Conservation (phyloP, 1,140 invertebrate species). For the Habropoda laboriosa region DNA sequence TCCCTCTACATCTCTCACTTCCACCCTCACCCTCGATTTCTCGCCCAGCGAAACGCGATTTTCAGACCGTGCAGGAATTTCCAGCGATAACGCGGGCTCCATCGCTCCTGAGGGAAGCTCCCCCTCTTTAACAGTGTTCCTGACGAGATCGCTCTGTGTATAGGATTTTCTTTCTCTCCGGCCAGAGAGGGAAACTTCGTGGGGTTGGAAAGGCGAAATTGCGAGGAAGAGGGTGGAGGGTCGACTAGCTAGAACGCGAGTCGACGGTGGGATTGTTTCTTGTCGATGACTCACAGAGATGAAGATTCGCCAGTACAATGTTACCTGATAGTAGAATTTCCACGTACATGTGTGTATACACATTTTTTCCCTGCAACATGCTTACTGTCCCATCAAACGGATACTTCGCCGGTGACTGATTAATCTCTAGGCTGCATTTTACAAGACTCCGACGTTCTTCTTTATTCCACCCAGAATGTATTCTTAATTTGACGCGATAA, state of each 20-base stretch:
- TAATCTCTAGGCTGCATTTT: no score
- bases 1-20: not conserved
- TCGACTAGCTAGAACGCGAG: no score
- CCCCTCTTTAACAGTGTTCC: not conserved
- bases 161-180: not conserved
- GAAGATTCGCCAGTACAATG: not conserved
- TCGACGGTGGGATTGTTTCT: conserved; percentile 2
- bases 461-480: not conserved
- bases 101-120: not conserved
- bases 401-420: no score
- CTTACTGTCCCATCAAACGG: no score
- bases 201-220: not conserved
- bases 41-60: conserved; percentile 4
- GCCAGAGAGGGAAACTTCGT: not conserved
- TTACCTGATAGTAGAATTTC: no score
- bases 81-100: conserved; percentile 13
- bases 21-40: not conserved
- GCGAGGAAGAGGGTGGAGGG: not conserved
- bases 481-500: not conserved
- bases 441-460: no score
- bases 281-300: not conserved
- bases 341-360: no score
- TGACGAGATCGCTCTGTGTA: not conserved
- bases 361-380: not conserved
- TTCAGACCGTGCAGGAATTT: conserved; percentile 8